Evolutionary conservation across 2,888 invertebrate species (phyloP).

Genomic region (Eupithecia pulchellata): DNA sequence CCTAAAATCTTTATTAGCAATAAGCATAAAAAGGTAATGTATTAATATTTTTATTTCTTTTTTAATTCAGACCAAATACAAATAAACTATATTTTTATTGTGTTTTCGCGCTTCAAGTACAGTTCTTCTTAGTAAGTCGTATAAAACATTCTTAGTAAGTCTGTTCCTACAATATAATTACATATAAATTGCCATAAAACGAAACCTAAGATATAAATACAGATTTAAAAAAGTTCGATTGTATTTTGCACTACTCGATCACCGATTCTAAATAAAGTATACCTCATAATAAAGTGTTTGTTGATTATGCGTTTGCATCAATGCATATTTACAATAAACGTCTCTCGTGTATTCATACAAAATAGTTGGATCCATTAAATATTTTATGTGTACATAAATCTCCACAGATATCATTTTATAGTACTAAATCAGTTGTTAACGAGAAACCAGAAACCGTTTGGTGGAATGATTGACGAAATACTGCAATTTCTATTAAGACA

Average conservation of each 20-base stretch:
- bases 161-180: not conserved
- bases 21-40: too few species aligned
- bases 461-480: constrained; percentile 15
- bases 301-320: constrained; percentile 6
- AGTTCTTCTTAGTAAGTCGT: not conserved
- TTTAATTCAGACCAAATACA: too few species aligned
- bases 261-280: not conserved
- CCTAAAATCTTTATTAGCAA: too few species aligned
- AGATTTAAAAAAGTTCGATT: not conserved
- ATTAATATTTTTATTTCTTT: too few species aligned
- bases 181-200: not conserved
- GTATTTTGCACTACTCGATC: not conserved
- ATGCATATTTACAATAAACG: constrained; percentile 2
- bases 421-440: constrained; percentile 30
- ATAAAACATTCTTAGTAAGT: not conserved
- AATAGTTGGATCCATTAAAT: constrained; percentile 34
- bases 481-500: constrained; percentile 47
- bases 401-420: constrained; percentile 28
- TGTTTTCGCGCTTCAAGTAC: not conserved
- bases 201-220: not conserved
- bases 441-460: constrained; percentile 25
- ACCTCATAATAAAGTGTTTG: not conserved
- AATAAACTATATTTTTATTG: not conserved
- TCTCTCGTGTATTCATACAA: constrained; percentile 19
- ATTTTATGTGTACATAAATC: constrained; percentile 37